A percentile compares a stretch with the other conserved stretches of the same genome.
Conservation (phyloP, 2,888 invertebrate species). For the Beris morrisii region DNA sequence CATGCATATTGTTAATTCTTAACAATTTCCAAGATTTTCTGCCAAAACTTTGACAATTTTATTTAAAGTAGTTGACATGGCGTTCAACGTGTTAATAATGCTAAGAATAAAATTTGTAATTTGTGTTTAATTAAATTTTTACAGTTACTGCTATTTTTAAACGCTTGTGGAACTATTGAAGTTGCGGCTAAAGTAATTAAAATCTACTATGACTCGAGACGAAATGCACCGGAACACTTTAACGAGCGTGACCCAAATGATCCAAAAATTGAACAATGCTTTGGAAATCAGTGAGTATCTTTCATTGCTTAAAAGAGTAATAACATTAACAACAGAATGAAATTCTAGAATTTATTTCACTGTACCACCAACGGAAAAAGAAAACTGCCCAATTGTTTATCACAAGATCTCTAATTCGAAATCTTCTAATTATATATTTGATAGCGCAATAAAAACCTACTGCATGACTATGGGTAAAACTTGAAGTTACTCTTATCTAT, state of each 20-base stretch:
- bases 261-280: conserved; percentile 53
- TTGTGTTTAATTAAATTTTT: conserved; percentile 12
- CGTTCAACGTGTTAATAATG: too few relatives aligned
- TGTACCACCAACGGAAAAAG: conserved; percentile 61
- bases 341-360: conserved; percentile 60
- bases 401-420: conserved; percentile 63
- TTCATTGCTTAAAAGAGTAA: neutral
- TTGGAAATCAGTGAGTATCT: conserved; percentile 58
- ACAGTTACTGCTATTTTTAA: conserved; percentile 39
- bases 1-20: too few relatives aligned
- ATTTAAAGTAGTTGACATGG: too few relatives aligned
- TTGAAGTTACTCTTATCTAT: too few relatives aligned
- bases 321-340: neutral
- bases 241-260: conserved; percentile 58
- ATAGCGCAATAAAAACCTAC: conserved; percentile 63
- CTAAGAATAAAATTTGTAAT: too few relatives aligned
- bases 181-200: conserved; percentile 50
- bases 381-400: conserved; percentile 64
- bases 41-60: too few relatives aligned
- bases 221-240: conserved; percentile 66
- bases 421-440: conserved; percentile 63
- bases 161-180: conserved; percentile 38
- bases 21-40: too few relatives aligned
- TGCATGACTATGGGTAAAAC: conserved; percentile 62
- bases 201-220: conserved; percentile 63